Conservation (phyloP, 2,888 invertebrate species). For the Heteromyza rotundicornis region DNA sequence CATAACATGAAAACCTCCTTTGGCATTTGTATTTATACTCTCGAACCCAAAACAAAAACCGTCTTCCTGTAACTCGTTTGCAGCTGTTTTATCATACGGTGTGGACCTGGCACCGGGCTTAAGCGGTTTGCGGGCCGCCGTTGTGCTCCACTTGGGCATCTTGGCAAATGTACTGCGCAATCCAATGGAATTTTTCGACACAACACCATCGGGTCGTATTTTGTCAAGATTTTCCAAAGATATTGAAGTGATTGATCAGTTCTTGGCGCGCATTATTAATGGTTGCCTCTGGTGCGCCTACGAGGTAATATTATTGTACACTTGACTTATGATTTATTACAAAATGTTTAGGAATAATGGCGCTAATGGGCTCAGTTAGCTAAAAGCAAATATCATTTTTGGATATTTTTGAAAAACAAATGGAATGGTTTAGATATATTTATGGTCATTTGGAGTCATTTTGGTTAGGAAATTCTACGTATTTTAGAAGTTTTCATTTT, state of each 20-base stretch:
- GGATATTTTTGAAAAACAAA: too few relatives aligned
- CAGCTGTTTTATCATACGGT: slow-evolving; percentile 73
- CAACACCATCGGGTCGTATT: slow-evolving; percentile 70
- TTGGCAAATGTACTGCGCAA: slow-evolving; percentile 64
- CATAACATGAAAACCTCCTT: too few relatives aligned
- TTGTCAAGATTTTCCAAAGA: slow-evolving; percentile 67
- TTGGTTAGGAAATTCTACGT: too few relatives aligned
- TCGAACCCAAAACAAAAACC: neutral
- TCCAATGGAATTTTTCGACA: slow-evolving; percentile 69
- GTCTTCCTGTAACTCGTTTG: slow-evolving; percentile 27
- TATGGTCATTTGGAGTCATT: too few relatives aligned
- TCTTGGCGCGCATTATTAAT: slow-evolving; percentile 63
- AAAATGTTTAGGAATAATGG: too few relatives aligned
- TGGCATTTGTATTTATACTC: too few relatives aligned
- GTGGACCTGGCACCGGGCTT: slow-evolving; percentile 73
- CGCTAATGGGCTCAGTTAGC: too few relatives aligned
- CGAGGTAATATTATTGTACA: too few relatives aligned
- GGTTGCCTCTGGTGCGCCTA: slow-evolving; percentile 67
- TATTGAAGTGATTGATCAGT: slow-evolving; percentile 61
- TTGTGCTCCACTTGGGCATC: slow-evolving; percentile 60
- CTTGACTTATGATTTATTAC: too few relatives aligned
- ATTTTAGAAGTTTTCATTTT: too few relatives aligned
- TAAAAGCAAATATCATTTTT: too few relatives aligned
- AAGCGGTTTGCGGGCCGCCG: slow-evolving; percentile 62
- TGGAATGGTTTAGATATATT: too few relatives aligned